A percentile compares a stretch with the other conserved stretches of the same genome.
Conservation (phyloP, 2,888 invertebrate genomes). For the Brachypalpus laphriformis region DNA sequence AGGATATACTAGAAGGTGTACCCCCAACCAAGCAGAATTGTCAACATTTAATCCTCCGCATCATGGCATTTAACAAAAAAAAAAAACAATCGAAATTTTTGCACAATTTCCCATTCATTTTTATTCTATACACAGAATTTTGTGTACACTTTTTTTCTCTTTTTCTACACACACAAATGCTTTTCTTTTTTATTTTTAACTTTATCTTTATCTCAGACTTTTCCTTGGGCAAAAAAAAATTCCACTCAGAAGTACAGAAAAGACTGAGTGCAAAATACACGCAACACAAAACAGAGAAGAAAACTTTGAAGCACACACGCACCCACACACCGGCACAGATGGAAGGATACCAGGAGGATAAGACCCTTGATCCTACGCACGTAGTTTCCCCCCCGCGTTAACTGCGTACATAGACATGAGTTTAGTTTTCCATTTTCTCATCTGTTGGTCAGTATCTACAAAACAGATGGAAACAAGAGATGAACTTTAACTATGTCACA, state of each 20-base stretch:
- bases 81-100: constrained; percentile 22
- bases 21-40: constrained; percentile 27
- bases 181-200: not conserved
- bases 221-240: constrained; percentile 5
- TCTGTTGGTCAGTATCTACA: too few species aligned
- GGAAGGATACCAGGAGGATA: not conserved
- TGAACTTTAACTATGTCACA: not conserved
- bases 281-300: constrained; percentile 23
- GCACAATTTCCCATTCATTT: constrained; percentile 63
- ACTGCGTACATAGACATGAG: constrained; percentile 8
- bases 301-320: constrained; percentile 15
- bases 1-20: constrained; percentile 5
- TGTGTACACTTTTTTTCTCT: constrained; percentile 61
- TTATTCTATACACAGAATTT: constrained; percentile 61
- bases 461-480: not conserved
- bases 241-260: constrained; percentile 58
- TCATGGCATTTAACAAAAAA: constrained; percentile 1
- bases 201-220: constrained; percentile 31
- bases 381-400: not conserved
- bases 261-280: constrained; percentile 40
- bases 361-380: constrained; percentile 23
- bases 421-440: not conserved
- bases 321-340: not conserved
- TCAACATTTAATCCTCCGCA: constrained; percentile 52
- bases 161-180: constrained; percentile 19